Percentiles rank a stretch among this genome's conserved stretches.
Evolutionary conservation across 2,888 invertebrate species (phyloP).

Genomic region (Noctua janthina): DNA sequence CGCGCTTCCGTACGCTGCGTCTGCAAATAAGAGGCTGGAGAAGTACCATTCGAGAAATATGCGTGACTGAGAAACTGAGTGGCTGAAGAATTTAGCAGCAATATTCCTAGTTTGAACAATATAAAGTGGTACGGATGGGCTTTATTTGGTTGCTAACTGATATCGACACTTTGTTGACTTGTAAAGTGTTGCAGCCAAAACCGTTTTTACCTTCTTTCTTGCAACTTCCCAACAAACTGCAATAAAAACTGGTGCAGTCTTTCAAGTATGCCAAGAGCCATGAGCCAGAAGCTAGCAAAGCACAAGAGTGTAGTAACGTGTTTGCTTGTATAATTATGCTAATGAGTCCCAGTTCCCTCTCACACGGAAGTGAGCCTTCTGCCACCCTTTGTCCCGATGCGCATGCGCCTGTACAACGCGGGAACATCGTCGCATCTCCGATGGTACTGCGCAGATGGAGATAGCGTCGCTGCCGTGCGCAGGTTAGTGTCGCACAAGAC

Average conservation of each 20-base stretch:
- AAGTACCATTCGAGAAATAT: conserved; percentile 43
- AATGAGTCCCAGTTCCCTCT: conserved; percentile 16
- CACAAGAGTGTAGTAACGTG: background rate
- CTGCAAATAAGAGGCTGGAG: conserved; percentile 38
- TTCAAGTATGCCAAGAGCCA: background rate
- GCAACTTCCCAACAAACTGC: background rate
- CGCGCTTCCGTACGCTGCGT: conserved; percentile 78
- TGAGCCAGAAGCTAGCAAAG: background rate
- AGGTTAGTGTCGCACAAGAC: conserved; percentile 43
- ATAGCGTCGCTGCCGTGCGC: conserved; percentile 64
- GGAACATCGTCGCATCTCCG: conserved; percentile 50
- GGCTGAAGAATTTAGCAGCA: background rate
- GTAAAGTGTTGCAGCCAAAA: background rate
- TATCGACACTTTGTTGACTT: background rate
- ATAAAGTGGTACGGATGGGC: background rate
- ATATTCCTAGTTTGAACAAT: background rate
- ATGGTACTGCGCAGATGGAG: conserved; percentile 56
- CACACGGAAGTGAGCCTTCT: conserved; percentile 45
- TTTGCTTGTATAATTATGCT: conserved; percentile 3
- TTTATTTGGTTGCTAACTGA: background rate
- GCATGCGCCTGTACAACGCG: conserved; percentile 30
- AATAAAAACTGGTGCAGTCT: background rate
- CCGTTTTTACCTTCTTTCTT: background rate
- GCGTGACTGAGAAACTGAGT: conserved; percentile 24
- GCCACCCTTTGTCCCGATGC: background rate